A percentile compares a stretch with the other conserved stretches of the same genome.
phyloP scores from a whole-genome alignment of 2,797 vertebrate species.

The Trichosurus vulpecula region DNA sequence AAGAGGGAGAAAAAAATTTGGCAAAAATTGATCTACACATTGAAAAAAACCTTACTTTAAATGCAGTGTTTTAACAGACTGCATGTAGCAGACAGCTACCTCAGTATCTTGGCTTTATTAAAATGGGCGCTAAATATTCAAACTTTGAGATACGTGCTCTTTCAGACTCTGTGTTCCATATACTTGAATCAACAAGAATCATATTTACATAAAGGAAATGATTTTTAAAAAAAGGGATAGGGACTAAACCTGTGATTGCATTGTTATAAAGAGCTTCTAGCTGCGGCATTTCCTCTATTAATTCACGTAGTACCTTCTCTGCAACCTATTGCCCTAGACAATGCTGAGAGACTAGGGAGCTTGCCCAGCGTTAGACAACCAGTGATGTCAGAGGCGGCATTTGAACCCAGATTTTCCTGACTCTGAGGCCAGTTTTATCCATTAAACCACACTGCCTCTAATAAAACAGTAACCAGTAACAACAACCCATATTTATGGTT shows the following conservation, averaged over 20 bases:
- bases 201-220: background rate
- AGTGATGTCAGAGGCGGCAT: background rate
- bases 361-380: background rate
- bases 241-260: background rate
- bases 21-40: background rate
- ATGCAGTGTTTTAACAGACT: background rate
- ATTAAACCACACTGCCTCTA: background rate
- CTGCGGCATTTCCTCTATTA: background rate
- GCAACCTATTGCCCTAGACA: background rate
- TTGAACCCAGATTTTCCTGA: background rate
- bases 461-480: background rate
- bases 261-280: background rate
- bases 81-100: background rate
- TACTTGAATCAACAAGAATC: background rate
- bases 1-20: background rate
- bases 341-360: background rate
- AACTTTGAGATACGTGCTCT: background rate
- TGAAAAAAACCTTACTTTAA: background rate
- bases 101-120: background rate
- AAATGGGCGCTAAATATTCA: background rate
- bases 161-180: background rate
- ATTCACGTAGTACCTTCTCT: background rate
- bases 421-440: background rate
- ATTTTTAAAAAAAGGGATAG: background rate
- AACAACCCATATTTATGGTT: background rate